These are phyloP conservation scores for Leucozona laternaria DNA, from an alignment of 2,888 invertebrate species.

Conservation along the genomic window DNA sequence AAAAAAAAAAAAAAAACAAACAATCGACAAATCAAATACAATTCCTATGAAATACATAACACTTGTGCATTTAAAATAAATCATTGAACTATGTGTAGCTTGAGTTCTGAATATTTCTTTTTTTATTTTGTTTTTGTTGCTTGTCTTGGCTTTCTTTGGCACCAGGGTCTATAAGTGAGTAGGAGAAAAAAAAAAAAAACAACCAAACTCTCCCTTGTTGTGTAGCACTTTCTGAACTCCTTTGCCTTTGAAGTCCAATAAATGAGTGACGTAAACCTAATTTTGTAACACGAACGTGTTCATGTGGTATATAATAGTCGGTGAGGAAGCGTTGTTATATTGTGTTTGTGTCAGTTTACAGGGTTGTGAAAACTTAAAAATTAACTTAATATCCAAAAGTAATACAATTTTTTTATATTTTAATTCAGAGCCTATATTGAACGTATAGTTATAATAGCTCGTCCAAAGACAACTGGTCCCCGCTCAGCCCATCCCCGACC, in stretches of 20 bases:
- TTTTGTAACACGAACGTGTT: conserved; percentile 30
- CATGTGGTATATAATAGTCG: not conserved
- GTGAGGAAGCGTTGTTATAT: not conserved
- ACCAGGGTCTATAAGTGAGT: no score
- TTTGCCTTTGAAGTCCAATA: conserved; percentile 16
- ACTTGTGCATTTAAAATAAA: conserved; percentile 13
- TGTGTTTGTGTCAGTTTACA: not conserved
- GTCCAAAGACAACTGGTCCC: no score
- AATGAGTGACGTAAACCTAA: conserved; percentile 44
- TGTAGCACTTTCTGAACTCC: conserved; percentile 29
- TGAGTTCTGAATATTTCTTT: not conserved
- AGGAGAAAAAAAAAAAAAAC: not conserved
- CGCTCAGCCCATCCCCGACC: no score
- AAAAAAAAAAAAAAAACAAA: conserved; percentile 1
- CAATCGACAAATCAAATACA: not conserved
- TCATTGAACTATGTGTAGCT: not conserved
- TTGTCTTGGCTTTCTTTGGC: not conserved
- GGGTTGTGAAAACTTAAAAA: no score
- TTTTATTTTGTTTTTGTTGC: not conserved
- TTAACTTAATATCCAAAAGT: not conserved
- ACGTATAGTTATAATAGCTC: no score
- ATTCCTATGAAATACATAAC: conserved; percentile 9
- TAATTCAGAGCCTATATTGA: no score
- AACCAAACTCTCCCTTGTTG: not conserved
- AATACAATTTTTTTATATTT: no score